A percentile compares a stretch with the other conserved stretches of the same genome.
phyloP scores from a whole-genome alignment of 2,888 invertebrate genomes.

The Lasioglossum marginatum region DNA sequence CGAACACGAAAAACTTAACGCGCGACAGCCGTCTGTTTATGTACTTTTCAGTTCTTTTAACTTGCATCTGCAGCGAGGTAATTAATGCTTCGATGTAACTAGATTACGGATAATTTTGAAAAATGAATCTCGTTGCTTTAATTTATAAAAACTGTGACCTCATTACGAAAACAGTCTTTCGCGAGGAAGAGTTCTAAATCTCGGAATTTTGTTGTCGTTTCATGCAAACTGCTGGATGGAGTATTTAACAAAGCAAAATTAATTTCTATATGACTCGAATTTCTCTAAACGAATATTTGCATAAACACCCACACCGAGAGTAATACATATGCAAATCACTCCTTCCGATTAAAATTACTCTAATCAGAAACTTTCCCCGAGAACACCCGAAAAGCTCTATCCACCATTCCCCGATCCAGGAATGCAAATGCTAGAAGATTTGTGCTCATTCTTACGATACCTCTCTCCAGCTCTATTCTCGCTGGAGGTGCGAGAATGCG shows the following conservation, averaged over 20 bases:
- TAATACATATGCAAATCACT: neutral
- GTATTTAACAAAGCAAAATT: neutral
- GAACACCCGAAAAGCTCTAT: neutral
- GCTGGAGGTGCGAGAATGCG: neutral
- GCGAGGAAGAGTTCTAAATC: too few relatives aligned
- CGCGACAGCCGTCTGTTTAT: too few relatives aligned
- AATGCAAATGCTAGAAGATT: constrained; percentile 22
- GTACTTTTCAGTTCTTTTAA: too few relatives aligned
- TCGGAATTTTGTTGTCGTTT: too few relatives aligned
- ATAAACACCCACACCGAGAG: neutral
- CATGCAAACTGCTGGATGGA: too few relatives aligned
- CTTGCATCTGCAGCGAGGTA: too few relatives aligned
- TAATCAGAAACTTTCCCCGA: neutral
- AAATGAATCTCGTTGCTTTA: too few relatives aligned
- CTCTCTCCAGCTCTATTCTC: neutral
- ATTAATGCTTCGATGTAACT: too few relatives aligned
- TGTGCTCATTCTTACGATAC: neutral
- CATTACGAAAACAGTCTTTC: too few relatives aligned
- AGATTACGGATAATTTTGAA: too few relatives aligned
- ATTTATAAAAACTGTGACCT: too few relatives aligned
- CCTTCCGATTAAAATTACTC: neutral
- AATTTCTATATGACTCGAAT: neutral
- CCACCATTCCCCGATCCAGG: neutral
- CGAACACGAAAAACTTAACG: too few relatives aligned
- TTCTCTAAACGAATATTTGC: neutral